Evolutionary conservation across 2,113 vertebrate genomes (phyloP), one percentile per base, ranked within the genome.

Genomic region (Tinamus guttatus): DNA sequence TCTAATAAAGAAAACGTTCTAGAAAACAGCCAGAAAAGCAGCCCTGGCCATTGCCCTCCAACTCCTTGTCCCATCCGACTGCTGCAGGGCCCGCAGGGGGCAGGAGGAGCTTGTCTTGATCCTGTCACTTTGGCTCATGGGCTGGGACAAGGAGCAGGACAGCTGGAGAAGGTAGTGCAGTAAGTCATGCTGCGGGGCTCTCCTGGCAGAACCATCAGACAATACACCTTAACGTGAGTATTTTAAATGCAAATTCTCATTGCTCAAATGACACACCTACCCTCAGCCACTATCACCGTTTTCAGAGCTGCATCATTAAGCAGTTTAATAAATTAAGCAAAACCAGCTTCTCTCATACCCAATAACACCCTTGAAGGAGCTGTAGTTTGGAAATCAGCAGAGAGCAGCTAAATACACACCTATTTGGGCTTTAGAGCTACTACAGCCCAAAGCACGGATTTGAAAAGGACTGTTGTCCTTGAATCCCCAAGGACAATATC

Each of bases 161-260:
- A 88, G 32, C 21, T 10, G 9, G 11, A 43, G 32, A 32, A 11
- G 32, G 40, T 40, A 43, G 73, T 13, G 45, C 0, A 1, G 54
- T 38, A 82, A 64, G 20, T 34, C 47, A 14, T 7, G 8, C 24
- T 16, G n/a, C 16, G 24, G 24, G 68, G 36, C 62, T 83, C 22
- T 60, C n/a, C 18, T 11, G 2, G 16, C 59, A 67, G 45, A 49
- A 68, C 56, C 56, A 49, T 58, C 68, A 52, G 19, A 11, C 13
- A 11, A 3, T 28, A 27, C 3, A 7, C 83, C 83, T 59, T 69
- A 59, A 70, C 45, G 51, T 11, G 38, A 0, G 0, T 38, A 34
- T 24, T 69, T 80, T 38, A 45, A 64, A 59, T 24, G 45, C 1
- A 28, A 40, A 52, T 22, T 51, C 40, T 63, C 28, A 52, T 7